Evolutionary conservation across 2,888 invertebrate species (phyloP).

Genomic region (Drosophila tanythrix): DNA sequence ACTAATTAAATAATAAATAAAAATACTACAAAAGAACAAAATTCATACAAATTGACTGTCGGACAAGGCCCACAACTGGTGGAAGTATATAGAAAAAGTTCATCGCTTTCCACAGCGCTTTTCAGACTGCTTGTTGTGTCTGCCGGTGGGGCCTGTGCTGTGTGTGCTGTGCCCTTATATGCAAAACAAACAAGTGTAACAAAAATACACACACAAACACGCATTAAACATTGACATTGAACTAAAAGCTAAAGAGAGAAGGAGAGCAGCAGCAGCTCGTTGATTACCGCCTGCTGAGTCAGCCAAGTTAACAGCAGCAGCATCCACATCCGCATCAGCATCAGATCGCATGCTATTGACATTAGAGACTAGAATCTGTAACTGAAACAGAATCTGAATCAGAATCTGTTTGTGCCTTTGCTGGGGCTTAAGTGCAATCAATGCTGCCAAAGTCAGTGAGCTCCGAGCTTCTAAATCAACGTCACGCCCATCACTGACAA

Average conservation of each 20-base stretch:
- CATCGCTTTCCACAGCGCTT: slow-evolving; percentile 1
- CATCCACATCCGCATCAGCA: slow-evolving; percentile 30
- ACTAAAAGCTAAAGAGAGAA: slow-evolving; percentile 16
- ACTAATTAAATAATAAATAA: background rate
- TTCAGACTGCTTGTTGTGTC: slow-evolving; percentile 20
- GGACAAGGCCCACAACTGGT: background rate
- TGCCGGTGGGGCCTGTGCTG: slow-evolving; percentile 8
- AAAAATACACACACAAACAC: slow-evolving; percentile 15
- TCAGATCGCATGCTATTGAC: slow-evolving; percentile 70
- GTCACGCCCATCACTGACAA: slow-evolving; percentile 24
- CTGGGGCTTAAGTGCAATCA: slow-evolving; percentile 70
- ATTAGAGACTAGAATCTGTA: slow-evolving; percentile 42
- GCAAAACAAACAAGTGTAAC: slow-evolving; percentile 30
- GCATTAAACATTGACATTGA: slow-evolving; percentile 52
- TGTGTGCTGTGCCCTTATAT: slow-evolving; percentile 34
- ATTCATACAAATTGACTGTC: background rate
- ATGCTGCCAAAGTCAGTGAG: slow-evolving; percentile 46
- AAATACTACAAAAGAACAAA: background rate
- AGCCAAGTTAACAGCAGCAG: slow-evolving; percentile 56
- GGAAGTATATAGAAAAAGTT: slow-evolving; percentile 12
- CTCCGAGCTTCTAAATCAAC: slow-evolving; percentile 40
- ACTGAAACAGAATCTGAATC: slow-evolving; percentile 30
- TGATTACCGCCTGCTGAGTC: slow-evolving; percentile 78
- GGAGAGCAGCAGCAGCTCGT: slow-evolving; percentile 24
- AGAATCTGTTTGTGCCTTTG: slow-evolving; percentile 49